Evolutionary conservation across 2,113 vertebrate genomes (phyloP).

Genomic region (Archocentrus centrarchus): DNA sequence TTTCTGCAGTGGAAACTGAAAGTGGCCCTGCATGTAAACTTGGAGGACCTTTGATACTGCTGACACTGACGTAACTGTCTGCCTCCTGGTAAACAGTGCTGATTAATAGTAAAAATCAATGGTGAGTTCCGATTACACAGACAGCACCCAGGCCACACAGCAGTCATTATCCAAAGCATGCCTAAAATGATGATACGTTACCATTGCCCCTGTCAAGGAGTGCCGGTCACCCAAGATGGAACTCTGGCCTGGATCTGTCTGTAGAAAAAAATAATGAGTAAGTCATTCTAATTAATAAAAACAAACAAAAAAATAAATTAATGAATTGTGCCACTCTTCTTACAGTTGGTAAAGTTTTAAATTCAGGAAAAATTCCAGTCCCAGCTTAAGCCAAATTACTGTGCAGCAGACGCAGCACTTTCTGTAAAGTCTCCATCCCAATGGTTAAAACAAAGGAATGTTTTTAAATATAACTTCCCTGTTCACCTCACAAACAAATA

Average conservation of each 20-base stretch:
- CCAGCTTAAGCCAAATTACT: no score
- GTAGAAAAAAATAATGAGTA: not conserved
- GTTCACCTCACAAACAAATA: no score
- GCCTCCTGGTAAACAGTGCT: conserved; percentile 51
- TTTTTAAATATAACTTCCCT: no score
- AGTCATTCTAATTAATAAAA: not conserved
- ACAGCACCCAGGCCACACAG: conserved; percentile 12
- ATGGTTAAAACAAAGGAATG: no score
- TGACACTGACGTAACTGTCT: conserved; percentile 34
- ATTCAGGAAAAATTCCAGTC: not conserved
- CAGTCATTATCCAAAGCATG: not conserved
- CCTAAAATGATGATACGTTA: conserved; percentile 51
- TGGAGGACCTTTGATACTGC: conserved; percentile 53
- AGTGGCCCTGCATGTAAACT: conserved; percentile 29
- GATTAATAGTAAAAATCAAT: conserved; percentile 69
- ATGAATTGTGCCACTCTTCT: no score
- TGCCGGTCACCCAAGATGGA: conserved; percentile 65
- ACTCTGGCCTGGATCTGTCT: conserved; percentile 63
- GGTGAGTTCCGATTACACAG: conserved; percentile 55
- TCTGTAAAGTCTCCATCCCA: not conserved
- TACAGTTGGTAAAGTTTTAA: not conserved
- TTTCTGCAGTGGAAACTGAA: conserved; percentile 43
- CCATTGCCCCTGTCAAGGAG: conserved; percentile 82
- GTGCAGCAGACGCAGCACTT: no score
- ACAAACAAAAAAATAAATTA: no score